phyloP scores from a whole-genome alignment of 2,797 vertebrate genomes.

The Eutrigla gurnardus region DNA sequence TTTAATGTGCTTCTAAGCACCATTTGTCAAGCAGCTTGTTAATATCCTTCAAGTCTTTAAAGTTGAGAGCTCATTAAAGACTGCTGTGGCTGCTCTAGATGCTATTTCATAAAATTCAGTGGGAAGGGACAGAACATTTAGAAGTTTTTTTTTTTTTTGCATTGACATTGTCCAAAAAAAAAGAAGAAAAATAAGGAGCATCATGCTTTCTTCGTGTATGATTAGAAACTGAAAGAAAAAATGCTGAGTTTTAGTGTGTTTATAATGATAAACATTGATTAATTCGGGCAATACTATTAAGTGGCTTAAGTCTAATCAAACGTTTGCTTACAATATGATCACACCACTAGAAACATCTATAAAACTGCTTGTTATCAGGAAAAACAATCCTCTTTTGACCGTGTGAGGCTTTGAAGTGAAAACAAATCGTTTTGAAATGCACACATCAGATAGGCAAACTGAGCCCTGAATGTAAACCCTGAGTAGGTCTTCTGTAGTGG shows the following conservation, averaged over 20 bases:
- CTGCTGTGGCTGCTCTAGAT: slow-evolving; percentile 93
- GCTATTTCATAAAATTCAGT: slow-evolving; percentile 93
- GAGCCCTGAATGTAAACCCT: slow-evolving; percentile 42
- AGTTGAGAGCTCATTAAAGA: slow-evolving; percentile 99
- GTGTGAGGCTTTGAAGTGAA: slow-evolving; percentile 23
- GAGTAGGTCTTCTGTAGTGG: slow-evolving; percentile 47
- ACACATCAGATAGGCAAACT: slow-evolving; percentile 45
- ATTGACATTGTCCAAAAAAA: slow-evolving; percentile 51
- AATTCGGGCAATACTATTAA: slow-evolving; percentile 10
- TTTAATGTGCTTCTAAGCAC: slow-evolving; percentile 99
- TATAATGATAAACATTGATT: neutral
- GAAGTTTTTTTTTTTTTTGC: slow-evolving; percentile 56
- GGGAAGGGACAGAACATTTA: slow-evolving; percentile 79
- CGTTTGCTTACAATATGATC: slow-evolving; percentile 17
- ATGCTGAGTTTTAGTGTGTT: neutral
- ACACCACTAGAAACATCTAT: slow-evolving; percentile 8
- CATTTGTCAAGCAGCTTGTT: slow-evolving; percentile 99
- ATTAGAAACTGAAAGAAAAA: slow-evolving; percentile 8
- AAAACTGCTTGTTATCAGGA: slow-evolving; percentile 6
- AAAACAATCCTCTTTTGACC: slow-evolving; percentile 20
- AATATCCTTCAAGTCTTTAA: slow-evolving; percentile 99
- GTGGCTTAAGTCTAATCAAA: neutral
- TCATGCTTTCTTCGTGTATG: neutral
- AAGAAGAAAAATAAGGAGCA: neutral
- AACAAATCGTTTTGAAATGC: slow-evolving; percentile 51